Evolutionary conservation across 2,888 invertebrate species (phyloP).

Genomic region (Acleris cristana): DNA sequence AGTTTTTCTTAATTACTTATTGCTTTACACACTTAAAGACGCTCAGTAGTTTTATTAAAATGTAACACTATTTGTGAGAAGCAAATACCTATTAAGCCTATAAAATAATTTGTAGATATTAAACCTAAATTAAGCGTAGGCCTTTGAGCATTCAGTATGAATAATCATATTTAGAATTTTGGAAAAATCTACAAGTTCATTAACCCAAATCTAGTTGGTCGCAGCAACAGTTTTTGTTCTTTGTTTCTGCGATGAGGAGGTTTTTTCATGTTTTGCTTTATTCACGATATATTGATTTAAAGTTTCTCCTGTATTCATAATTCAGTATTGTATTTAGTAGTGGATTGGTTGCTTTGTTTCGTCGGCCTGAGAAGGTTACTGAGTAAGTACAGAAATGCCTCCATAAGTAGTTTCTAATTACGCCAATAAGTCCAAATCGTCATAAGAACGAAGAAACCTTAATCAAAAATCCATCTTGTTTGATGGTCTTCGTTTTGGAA

Average conservation of each 20-base stretch:
- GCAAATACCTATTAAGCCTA: too few relatives aligned
- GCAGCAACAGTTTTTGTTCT: constrained; percentile 69
- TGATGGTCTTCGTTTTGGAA: too few relatives aligned
- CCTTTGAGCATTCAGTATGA: neutral
- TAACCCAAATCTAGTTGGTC: constrained; percentile 61
- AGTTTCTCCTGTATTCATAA: constrained; percentile 37
- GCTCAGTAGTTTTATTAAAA: too few relatives aligned
- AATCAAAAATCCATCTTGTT: too few relatives aligned
- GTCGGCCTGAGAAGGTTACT: constrained; percentile 10
- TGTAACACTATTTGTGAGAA: too few relatives aligned
- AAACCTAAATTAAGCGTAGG: neutral
- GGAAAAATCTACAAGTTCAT: constrained; percentile 34
- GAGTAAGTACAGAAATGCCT: constrained; percentile 1
- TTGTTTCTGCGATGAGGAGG: constrained; percentile 57
- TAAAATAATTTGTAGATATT: neutral
- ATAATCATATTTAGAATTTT: constrained; percentile 26
- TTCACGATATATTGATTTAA: constrained; percentile 39
- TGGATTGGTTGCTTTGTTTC: constrained; percentile 10
- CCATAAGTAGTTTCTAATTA: neutral
- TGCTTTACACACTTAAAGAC: too few relatives aligned
- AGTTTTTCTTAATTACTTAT: too few relatives aligned
- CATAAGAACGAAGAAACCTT: too few relatives aligned
- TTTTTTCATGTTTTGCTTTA: constrained; percentile 57
- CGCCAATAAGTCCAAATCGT: too few relatives aligned
- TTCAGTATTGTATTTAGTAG: constrained; percentile 31